These are phyloP conservation scores for Ellobium chinense DNA, from an alignment of 2,888 invertebrate species.

Conservation along the genomic window DNA sequence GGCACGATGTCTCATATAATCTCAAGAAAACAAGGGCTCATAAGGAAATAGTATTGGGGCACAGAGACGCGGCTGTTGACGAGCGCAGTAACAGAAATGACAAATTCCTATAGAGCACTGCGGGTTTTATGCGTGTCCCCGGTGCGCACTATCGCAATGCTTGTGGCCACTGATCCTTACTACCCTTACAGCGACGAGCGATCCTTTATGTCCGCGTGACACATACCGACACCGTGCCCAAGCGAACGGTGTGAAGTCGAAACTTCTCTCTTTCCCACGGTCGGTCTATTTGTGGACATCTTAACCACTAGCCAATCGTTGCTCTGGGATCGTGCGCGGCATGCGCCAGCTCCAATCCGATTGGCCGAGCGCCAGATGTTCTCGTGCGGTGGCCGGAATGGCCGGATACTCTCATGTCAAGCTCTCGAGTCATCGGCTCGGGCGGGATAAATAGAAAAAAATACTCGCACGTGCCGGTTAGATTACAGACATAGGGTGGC, in stretches of 20 bases:
- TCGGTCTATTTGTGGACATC: constrained; percentile 58
- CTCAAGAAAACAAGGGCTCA: too few species aligned
- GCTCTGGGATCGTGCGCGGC: constrained; percentile 44
- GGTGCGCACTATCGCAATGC: neutral
- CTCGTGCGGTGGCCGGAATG: constrained; percentile 48
- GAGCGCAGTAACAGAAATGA: neutral
- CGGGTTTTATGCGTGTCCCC: neutral
- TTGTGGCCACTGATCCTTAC: neutral
- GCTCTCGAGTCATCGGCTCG: constrained; percentile 30
- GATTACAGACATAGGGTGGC: constrained; percentile 30
- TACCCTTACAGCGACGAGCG: neutral
- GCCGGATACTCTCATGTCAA: constrained; percentile 42
- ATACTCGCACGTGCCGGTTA: constrained; percentile 43
- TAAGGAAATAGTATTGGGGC: too few species aligned
- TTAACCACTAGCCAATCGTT: constrained; percentile 64
- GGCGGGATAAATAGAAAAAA: constrained; percentile 24
- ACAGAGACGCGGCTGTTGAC: neutral
- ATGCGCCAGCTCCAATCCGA: constrained; percentile 52
- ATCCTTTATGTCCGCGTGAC: constrained; percentile 48
- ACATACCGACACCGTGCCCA: constrained; percentile 56
- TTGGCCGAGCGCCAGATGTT: constrained; percentile 58
- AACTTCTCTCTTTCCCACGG: constrained; percentile 71
- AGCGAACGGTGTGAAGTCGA: constrained; percentile 67
- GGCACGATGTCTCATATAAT: too few species aligned
- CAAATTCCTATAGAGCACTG: neutral